phyloP scores from a whole-genome alignment of 1,140 invertebrate genomes.

The Apis laboriosa region DNA sequence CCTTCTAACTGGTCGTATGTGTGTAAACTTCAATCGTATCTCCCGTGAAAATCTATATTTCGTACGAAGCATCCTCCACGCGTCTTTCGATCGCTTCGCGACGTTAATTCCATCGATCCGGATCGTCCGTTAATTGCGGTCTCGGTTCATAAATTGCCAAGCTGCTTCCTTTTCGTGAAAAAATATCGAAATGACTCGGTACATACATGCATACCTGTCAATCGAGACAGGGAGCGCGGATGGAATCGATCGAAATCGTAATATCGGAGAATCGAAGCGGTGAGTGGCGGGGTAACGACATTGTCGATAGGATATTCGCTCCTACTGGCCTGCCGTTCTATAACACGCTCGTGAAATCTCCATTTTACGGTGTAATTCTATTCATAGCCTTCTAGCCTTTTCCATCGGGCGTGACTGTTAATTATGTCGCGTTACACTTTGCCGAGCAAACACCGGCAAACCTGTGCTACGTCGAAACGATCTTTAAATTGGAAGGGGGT shows the following conservation, averaged over 20 bases:
- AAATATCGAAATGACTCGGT: not conserved
- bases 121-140: not conserved
- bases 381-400: not conserved
- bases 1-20: not conserved
- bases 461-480: not conserved
- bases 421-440: not conserved
- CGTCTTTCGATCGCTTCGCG: not conserved
- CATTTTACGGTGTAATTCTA: slow-evolving; percentile 12
- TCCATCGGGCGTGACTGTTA: not conserved
- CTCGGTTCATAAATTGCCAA: not conserved
- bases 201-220: not conserved
- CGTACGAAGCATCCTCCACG: not conserved
- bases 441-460: not conserved
- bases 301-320: not conserved
- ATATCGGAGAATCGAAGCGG: not conserved
- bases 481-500: not conserved
- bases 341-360: slow-evolving; percentile 1
- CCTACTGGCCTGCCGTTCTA: not conserved
- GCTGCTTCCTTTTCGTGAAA: too few relatives aligned
- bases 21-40: not conserved
- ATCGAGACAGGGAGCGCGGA: not conserved
- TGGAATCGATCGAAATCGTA: not conserved
- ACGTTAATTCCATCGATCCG: not conserved
- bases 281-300: not conserved
- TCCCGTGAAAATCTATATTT: not conserved